These are phyloP conservation scores for Stegophylla sp. DNA, from an alignment of 2,888 invertebrate species.

Conservation along the genomic window DNA sequence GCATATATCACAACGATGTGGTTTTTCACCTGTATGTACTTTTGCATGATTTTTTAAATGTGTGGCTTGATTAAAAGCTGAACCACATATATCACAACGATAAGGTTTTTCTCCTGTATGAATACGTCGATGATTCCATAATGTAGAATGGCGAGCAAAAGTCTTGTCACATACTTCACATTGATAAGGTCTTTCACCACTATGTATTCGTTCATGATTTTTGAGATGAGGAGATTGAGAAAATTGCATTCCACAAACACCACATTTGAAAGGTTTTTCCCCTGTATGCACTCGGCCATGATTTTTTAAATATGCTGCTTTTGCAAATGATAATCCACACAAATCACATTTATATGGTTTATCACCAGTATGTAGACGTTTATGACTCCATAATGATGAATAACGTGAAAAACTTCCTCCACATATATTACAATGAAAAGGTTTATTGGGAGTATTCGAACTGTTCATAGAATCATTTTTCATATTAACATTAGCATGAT, in stretches of 20 bases:
- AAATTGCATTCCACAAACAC: conserved; percentile 89
- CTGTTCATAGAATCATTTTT: conserved; percentile 60
- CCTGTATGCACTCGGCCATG: conserved; percentile 88
- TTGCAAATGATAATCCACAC: conserved; percentile 86
- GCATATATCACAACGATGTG: conserved; percentile 83
- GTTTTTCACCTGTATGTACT: conserved; percentile 81
- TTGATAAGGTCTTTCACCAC: conserved; percentile 85
- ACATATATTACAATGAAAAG: conserved; percentile 87
- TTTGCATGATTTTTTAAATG: conserved; percentile 88
- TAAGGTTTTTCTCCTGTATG: conserved; percentile 85
- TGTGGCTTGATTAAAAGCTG: conserved; percentile 87
- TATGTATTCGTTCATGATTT: conserved; percentile 87
- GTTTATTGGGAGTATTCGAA: conserved; percentile 71
- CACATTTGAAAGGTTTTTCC: conserved; percentile 71
- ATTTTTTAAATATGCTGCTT: conserved; percentile 88
- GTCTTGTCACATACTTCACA: conserved; percentile 89
- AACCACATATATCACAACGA: conserved; percentile 86
- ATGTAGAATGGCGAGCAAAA: conserved; percentile 84
- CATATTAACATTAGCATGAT: conserved; percentile 61
- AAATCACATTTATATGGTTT: conserved; percentile 89
- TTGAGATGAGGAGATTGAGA: conserved; percentile 87
- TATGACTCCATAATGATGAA: conserved; percentile 87
- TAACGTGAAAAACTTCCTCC: conserved; percentile 70
- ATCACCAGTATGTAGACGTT: conserved; percentile 81
- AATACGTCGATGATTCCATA: conserved; percentile 88